Evolutionary conservation across 1,140 invertebrate species (phyloP).

Genomic region (Penaeus japonicus): DNA sequence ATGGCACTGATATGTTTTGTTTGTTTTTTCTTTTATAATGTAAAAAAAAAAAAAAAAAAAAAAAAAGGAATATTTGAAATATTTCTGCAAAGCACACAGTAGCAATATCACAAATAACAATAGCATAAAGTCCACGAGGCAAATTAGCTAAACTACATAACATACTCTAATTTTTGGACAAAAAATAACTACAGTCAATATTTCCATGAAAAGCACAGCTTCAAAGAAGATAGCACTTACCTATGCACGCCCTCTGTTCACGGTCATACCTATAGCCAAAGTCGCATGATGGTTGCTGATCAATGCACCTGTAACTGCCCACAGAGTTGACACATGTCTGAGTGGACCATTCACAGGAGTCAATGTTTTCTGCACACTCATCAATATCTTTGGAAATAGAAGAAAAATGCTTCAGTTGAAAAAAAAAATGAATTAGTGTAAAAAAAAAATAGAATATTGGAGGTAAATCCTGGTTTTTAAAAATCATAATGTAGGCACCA

Average conservation of each 20-base stretch:
- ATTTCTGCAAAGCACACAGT: too few relatives aligned
- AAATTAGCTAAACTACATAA: background rate
- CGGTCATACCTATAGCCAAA: slow-evolving; percentile 74
- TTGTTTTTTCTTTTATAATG: too few relatives aligned
- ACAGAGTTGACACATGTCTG: slow-evolving; percentile 77
- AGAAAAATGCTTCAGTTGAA: background rate
- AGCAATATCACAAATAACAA: background rate
- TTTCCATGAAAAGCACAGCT: background rate
- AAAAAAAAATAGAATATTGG: background rate
- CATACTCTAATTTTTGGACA: background rate
- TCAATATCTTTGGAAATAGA: slow-evolving; percentile 71
- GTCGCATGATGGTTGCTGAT: slow-evolving; percentile 67
- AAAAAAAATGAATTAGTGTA: background rate
- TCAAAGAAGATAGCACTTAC: slow-evolving; percentile 62
- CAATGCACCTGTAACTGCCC: slow-evolving; percentile 73
- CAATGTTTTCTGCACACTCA: slow-evolving; percentile 71
- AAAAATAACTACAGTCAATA: background rate
- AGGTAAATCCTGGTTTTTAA: too few relatives aligned
- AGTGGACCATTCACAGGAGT: slow-evolving; percentile 72
- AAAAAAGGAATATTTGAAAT: too few relatives aligned
- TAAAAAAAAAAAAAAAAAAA: too few relatives aligned
- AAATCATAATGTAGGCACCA: too few relatives aligned
- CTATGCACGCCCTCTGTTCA: slow-evolving; percentile 69
- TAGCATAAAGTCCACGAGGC: background rate
- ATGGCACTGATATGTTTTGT: too few relatives aligned